Percentiles rank a stretch among this genome's conserved stretches.
Conservation (phyloP, 1,140 invertebrate species). For the Hypothenemus hampei region DNA sequence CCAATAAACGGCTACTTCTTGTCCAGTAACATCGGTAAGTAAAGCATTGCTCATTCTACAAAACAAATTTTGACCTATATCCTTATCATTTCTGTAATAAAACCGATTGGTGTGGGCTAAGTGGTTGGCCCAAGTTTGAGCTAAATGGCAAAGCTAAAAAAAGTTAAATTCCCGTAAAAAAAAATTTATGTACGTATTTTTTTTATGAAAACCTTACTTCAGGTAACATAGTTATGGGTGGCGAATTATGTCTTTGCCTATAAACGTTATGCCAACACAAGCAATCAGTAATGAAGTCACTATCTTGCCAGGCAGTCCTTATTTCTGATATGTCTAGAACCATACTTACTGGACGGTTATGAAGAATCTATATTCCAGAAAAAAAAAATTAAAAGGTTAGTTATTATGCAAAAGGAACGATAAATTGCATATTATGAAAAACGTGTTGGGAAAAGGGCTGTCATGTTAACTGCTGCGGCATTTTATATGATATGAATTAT, state of each 20-base stretch:
- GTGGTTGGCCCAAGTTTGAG: slow-evolving; percentile 82
- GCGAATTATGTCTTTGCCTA: slow-evolving; percentile 65
- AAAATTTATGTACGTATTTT: slow-evolving; percentile 2
- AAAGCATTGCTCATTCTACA: slow-evolving; percentile 61
- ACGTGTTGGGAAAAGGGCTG: too few species aligned
- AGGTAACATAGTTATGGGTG: slow-evolving; percentile 65
- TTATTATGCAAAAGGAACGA: neutral
- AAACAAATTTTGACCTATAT: slow-evolving; percentile 72
- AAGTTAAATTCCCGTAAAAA: neutral
- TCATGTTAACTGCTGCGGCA: too few species aligned
- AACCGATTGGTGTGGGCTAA: slow-evolving; percentile 73
- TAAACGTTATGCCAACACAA: slow-evolving; percentile 78
- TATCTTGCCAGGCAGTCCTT: slow-evolving; percentile 69
- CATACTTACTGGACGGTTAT: slow-evolving; percentile 57
- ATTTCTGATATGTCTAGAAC: slow-evolving; percentile 62
- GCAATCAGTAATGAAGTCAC: slow-evolving; percentile 74
- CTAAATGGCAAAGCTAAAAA: slow-evolving; percentile 68
- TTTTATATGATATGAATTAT: too few species aligned
- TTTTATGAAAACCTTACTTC: slow-evolving; percentile 50
- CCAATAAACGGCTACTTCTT: slow-evolving; percentile 82
- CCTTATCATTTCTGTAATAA: slow-evolving; percentile 66
- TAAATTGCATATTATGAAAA: too few species aligned
- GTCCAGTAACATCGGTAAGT: slow-evolving; percentile 64
- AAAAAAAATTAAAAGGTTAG: neutral
- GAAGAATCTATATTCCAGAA: slow-evolving; percentile 37